Conservation (phyloP, 2,797 vertebrate genomes). For the Argentina silus region DNA sequence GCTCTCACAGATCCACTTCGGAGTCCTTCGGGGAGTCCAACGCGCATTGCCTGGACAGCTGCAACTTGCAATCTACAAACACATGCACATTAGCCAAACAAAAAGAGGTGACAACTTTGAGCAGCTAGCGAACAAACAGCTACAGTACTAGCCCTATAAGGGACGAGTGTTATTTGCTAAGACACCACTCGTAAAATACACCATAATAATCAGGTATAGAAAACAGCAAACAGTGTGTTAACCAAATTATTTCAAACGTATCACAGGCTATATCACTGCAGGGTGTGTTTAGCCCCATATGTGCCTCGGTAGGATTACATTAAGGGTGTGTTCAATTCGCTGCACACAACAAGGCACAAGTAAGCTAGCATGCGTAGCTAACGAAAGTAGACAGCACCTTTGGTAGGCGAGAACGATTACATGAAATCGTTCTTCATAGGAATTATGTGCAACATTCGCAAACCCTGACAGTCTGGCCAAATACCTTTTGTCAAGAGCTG, state of each 20-base stretch:
- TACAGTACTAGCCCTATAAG: no score
- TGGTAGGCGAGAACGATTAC: neutral
- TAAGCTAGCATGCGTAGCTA: no score
- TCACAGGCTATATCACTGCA: no score
- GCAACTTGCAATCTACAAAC: conserved; percentile 7
- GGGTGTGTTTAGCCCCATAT: no score
- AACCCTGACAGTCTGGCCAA: neutral
- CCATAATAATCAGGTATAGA: no score
- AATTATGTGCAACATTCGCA: neutral
- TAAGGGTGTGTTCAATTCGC: no score
- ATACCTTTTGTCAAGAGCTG: conserved; percentile 31
- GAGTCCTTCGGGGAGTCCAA: conserved; percentile 58
- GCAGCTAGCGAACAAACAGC: neutral
- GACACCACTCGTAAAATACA: no score
- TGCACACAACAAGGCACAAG: no score
- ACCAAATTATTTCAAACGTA: no score
- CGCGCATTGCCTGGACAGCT: conserved; percentile 60
- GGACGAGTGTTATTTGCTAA: no score
- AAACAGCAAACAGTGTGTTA: no score
- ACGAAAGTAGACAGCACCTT: neutral
- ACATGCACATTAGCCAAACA: neutral
- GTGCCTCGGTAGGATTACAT: no score
- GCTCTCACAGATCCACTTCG: conserved; percentile 61
- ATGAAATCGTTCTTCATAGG: neutral
- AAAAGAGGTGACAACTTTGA: neutral